Percentiles rank a stretch among this genome's conserved stretches.
phyloP scores from a whole-genome alignment of 2,888 invertebrate genomes.

The Trichogramma dendrolimi region DNA sequence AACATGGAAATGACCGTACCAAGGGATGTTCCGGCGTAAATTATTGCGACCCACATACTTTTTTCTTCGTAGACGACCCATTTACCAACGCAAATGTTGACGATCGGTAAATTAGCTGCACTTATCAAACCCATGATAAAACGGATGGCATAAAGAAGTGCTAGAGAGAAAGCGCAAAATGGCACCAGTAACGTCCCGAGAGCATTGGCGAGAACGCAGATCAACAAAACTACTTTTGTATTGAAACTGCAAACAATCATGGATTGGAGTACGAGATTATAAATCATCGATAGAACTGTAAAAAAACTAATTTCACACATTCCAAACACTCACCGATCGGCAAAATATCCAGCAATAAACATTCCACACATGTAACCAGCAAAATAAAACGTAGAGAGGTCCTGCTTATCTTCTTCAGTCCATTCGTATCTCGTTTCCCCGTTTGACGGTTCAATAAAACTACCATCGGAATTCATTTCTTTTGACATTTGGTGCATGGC shows the following conservation, averaged over 20 bases:
- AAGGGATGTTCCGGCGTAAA: constrained; percentile 46
- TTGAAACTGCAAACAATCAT: constrained; percentile 40
- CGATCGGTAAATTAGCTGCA: constrained; percentile 47
- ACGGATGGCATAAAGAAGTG: constrained; percentile 36
- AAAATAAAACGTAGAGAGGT: constrained; percentile 46
- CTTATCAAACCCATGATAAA: constrained; percentile 44
- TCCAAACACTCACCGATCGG: constrained; percentile 43
- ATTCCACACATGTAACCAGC: constrained; percentile 48
- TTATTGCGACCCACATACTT: constrained; percentile 46
- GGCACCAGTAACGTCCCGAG: constrained; percentile 44
- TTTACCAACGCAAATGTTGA: constrained; percentile 47
- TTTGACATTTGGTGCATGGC: constrained; percentile 48
- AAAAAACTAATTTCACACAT: background rate
- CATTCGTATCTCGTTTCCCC: constrained; percentile 45
- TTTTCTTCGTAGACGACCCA: constrained; percentile 50
- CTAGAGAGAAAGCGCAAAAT: constrained; percentile 30
- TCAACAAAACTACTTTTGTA: constrained; percentile 43
- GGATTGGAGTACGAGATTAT: background rate
- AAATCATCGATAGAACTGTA: background rate
- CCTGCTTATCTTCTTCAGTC: constrained; percentile 42
- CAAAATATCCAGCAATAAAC: constrained; percentile 47
- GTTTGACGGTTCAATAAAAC: constrained; percentile 26
- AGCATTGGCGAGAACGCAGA: constrained; percentile 41
- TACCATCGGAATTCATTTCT: background rate
- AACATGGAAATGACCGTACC: constrained; percentile 49